phyloP scores from a whole-genome alignment of 2,888 invertebrate species.

The Odontocerum albicorne region DNA sequence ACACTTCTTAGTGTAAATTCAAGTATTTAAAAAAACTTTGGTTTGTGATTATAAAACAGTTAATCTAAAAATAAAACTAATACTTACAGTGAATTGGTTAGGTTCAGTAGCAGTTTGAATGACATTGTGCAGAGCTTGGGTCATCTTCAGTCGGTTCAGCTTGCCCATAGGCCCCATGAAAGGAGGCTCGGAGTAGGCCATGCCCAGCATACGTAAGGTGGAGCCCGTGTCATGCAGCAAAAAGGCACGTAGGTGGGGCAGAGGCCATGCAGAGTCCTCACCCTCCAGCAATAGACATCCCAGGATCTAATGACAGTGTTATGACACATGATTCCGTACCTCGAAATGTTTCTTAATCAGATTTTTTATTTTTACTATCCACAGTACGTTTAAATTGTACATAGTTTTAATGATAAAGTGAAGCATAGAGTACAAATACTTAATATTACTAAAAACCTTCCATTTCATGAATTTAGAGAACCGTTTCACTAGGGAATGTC shows the following conservation, averaged over 20 bases:
- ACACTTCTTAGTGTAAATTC: too few relatives aligned
- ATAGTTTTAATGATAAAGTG: too few relatives aligned
- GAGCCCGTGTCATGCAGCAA: slow-evolving; percentile 49
- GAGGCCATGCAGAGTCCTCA: slow-evolving; percentile 41
- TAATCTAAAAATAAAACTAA: not conserved
- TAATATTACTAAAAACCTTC: too few relatives aligned
- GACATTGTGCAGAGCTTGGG: slow-evolving; percentile 43
- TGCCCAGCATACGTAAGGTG: slow-evolving; percentile 50
- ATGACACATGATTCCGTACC: too few relatives aligned
- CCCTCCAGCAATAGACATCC: slow-evolving; percentile 36
- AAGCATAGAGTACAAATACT: too few relatives aligned
- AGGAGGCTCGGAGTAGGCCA: slow-evolving; percentile 52
- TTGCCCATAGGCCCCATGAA: slow-evolving; percentile 56
- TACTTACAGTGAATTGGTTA: slow-evolving; percentile 26
- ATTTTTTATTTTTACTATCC: too few relatives aligned
- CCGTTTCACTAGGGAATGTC: too few relatives aligned
- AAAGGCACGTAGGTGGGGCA: slow-evolving; percentile 49
- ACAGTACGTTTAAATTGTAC: too few relatives aligned
- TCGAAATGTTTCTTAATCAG: too few relatives aligned
- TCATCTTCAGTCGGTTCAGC: slow-evolving; percentile 52
- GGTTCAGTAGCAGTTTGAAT: slow-evolving; percentile 28
- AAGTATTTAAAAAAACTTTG: too few relatives aligned
- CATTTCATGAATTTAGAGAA: too few relatives aligned
- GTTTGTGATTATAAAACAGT: not conserved
- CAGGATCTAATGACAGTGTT: slow-evolving; percentile 32